These are phyloP conservation scores for Crypturellus tataupa DNA, from an alignment of 2,797 vertebrate species.

Conservation along the genomic window DNA sequence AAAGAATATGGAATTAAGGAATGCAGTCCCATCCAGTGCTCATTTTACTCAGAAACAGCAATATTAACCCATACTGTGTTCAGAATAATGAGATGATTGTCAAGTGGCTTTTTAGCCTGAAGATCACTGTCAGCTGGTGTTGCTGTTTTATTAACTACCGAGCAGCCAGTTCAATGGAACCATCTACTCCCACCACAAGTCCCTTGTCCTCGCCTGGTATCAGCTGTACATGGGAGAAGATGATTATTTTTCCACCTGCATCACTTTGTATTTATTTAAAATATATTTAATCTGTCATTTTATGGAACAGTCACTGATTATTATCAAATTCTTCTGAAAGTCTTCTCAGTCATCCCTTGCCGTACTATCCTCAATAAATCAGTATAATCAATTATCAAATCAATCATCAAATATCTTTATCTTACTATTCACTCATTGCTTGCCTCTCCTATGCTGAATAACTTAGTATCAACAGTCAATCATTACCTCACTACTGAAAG, in stretches of 20 bases:
- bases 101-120: not conserved
- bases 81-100: not conserved
- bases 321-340: not conserved
- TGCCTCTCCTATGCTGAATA: not conserved
- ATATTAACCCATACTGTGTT: not conserved
- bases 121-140: not conserved
- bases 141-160: not conserved
- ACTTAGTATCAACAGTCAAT: not conserved
- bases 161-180: not conserved
- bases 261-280: not conserved
- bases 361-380: not conserved
- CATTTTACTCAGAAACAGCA: not conserved
- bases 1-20: not conserved
- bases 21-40: not conserved
- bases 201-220: not conserved
- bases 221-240: rapidly evolving
- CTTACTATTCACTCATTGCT: not conserved
- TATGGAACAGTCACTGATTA: too few species aligned
- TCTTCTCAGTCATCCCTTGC: not conserved
- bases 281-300: not conserved
- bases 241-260: not conserved
- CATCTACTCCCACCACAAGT: not conserved
- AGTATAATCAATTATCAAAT: not conserved
- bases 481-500: not conserved
- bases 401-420: not conserved